These are phyloP conservation scores for Cynodonichthys magdalenae DNA, from an alignment of 2,797 vertebrate genomes.

Conservation along the genomic window DNA sequence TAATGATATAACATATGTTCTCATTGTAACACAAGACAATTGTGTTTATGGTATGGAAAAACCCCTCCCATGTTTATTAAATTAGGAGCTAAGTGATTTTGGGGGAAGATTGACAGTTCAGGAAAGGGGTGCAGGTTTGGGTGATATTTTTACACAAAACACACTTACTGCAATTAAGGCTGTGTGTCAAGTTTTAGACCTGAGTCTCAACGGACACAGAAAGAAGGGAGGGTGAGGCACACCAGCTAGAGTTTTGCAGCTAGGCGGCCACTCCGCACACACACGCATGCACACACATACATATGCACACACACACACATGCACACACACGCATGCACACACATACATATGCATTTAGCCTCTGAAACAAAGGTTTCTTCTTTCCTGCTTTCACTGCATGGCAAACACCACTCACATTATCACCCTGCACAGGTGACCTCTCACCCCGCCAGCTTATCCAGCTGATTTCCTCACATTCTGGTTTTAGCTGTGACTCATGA, in stretches of 20 bases:
- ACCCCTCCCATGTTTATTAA: slow-evolving; percentile 77
- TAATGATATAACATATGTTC: slow-evolving; percentile 79
- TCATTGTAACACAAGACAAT: slow-evolving; percentile 78
- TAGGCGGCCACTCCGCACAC: slow-evolving; percentile 34
- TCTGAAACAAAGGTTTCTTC: slow-evolving; percentile 50
- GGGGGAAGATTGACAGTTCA: slow-evolving; percentile 79
- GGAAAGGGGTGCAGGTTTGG: slow-evolving; percentile 82
- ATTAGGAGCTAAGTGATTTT: slow-evolving; percentile 77
- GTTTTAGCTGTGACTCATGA: slow-evolving; percentile 34
- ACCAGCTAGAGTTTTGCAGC: slow-evolving; percentile 60
- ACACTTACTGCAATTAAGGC: slow-evolving; percentile 83
- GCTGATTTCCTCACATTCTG: slow-evolving; percentile 56
- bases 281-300: slow-evolving; percentile 15
- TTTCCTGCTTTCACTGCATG: slow-evolving; percentile 41
- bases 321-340: slow-evolving; percentile 18
- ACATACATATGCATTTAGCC: slow-evolving; percentile 8
- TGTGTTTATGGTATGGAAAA: slow-evolving; percentile 72
- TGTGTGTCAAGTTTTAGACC: slow-evolving; percentile 70
- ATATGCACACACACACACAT: slow-evolving; percentile 5
- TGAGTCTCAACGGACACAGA: slow-evolving; percentile 55
- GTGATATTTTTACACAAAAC: slow-evolving; percentile 87
- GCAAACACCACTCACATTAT: slow-evolving; percentile 35
- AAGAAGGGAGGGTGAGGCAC: slow-evolving; percentile 32
- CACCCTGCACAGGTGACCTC: slow-evolving; percentile 33
- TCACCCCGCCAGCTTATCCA: slow-evolving; percentile 39